Conservation (phyloP, 2,113 vertebrate species). For the Drymodes brunneopygia region DNA sequence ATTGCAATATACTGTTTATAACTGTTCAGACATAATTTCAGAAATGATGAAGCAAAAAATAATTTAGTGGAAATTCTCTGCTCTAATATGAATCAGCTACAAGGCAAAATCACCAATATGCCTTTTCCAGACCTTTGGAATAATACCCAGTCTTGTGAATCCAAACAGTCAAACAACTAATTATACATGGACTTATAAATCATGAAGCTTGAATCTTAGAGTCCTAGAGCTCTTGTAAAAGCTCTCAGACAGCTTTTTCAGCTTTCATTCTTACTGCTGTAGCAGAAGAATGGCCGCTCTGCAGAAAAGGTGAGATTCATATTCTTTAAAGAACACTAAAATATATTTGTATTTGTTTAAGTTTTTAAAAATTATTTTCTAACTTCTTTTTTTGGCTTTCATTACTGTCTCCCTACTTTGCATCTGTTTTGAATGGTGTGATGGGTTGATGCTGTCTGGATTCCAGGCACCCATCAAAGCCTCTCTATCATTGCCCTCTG, state of each 20-base stretch:
- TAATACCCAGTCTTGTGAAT: not conserved
- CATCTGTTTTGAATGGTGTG: not conserved
- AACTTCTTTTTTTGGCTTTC: not conserved
- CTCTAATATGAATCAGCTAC: not conserved
- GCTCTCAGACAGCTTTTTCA: not conserved
- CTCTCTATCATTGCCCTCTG: accelerated
- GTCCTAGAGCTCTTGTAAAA: not conserved
- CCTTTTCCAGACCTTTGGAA: not conserved
- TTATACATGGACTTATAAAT: not conserved
- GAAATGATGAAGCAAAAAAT: not conserved
- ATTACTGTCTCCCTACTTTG: not conserved
- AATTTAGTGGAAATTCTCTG: not conserved
- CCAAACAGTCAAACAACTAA: not conserved
- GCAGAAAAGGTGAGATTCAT: not conserved
- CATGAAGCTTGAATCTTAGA: not conserved
- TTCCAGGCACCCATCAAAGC: not conserved
- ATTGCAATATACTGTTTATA: not conserved
- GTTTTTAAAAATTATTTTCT: not conserved
- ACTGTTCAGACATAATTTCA: not conserved
- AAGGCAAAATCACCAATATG: not conserved
- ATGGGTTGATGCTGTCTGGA: not conserved
- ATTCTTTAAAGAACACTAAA: not conserved
- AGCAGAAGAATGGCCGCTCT: not conserved
- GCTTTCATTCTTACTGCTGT: not conserved
- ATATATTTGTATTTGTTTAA: not conserved